Conservation (phyloP, 2,113 vertebrate genomes). For the Formicarius rufipectus region DNA sequence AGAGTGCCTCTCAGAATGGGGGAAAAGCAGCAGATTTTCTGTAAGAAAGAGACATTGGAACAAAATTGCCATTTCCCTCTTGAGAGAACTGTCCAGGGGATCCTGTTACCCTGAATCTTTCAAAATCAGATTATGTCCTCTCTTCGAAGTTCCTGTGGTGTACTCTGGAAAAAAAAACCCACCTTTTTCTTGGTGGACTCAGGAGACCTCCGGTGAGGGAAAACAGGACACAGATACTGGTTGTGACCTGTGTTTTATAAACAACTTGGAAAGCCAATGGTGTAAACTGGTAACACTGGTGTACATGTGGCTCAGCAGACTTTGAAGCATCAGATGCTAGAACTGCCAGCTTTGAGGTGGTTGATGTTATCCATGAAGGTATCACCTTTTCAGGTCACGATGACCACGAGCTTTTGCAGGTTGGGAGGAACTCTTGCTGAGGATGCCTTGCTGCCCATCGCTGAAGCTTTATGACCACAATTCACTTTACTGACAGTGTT, state of each 20-base stretch:
- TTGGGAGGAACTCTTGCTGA: neutral
- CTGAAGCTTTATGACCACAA: fast-evolving
- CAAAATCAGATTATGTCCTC: neutral
- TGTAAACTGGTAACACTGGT: neutral
- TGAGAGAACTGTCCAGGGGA: neutral
- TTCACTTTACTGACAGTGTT: neutral
- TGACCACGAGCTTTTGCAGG: neutral
- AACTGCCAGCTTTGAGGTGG: neutral
- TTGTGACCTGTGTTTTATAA: neutral
- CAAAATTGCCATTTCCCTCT: neutral
- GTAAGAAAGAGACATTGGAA: neutral
- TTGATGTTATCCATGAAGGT: neutral
- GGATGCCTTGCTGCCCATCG: neutral
- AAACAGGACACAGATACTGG: neutral
- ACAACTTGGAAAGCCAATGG: neutral
- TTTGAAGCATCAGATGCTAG: neutral
- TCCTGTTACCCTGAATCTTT: neutral
- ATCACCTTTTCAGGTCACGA: neutral
- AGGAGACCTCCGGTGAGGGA: neutral
- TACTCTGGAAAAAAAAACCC: neutral
- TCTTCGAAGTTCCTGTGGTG: neutral
- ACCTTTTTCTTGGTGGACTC: neutral
- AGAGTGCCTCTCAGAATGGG: neutral
- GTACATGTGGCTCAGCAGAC: neutral
- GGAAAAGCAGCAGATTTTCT: neutral